Evolutionary conservation across 2,113 vertebrate genomes (phyloP).

Genomic region (Vanacampus margaritifer): DNA sequence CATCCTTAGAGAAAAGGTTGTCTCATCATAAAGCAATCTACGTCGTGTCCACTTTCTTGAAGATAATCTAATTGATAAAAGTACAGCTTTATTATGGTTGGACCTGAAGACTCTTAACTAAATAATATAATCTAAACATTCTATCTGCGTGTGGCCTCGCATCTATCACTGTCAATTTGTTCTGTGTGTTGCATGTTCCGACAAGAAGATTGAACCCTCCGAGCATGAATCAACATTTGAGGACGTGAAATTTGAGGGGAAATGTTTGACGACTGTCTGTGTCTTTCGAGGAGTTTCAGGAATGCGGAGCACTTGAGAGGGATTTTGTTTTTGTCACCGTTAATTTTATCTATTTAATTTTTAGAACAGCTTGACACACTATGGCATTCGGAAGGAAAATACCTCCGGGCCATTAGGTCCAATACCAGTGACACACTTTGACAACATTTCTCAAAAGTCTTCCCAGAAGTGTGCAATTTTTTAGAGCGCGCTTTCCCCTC

Average conservation of each 20-base stretch:
- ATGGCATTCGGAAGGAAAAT: neutral
- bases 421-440: neutral
- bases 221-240: conserved; percentile 3
- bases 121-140: neutral
- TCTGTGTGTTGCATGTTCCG: neutral
- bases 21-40: neutral
- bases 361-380: neutral
- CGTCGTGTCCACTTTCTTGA: neutral
- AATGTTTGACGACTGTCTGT: neutral
- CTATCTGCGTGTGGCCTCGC: too few relatives aligned
- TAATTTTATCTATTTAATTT: neutral
- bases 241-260: conserved; percentile 9
- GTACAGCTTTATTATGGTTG: neutral
- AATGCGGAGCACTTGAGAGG: neutral
- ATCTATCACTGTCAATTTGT: neutral
- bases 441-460: neutral
- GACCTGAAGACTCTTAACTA: neutral
- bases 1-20: neutral
- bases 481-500: neutral
- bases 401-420: neutral
- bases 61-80: neutral
- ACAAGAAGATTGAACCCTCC: neutral
- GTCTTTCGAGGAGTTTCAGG: conserved; percentile 2
- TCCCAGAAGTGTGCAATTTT: neutral
- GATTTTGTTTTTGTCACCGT: neutral